Evolutionary conservation across 1,140 invertebrate species (phyloP).

Genomic region (Heliconius melpomene): DNA sequence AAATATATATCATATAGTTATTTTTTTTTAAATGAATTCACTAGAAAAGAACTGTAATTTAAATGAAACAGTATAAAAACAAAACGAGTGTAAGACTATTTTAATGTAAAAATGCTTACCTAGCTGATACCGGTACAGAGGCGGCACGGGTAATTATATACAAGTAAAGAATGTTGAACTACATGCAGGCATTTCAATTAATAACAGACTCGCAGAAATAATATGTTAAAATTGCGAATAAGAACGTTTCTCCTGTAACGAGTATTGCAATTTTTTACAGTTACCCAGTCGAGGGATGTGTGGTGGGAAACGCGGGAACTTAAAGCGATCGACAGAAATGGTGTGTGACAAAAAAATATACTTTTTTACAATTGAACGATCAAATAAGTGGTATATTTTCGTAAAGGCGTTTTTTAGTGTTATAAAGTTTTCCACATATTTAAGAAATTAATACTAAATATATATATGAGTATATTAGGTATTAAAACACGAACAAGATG

Average conservation of each 20-base stretch:
- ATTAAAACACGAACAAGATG: neutral
- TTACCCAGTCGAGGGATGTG: constrained; percentile 58
- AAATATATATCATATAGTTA: too few relatives aligned
- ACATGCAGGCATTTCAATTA: constrained; percentile 55
- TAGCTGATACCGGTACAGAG: constrained; percentile 41
- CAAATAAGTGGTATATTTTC: neutral
- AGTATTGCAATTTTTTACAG: constrained; percentile 57
- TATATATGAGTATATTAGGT: neutral
- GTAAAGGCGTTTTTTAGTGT: neutral
- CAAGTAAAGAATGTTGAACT: constrained; percentile 48
- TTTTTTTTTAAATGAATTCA: too few relatives aligned
- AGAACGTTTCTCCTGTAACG: constrained; percentile 41
- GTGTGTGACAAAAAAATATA: neutral
- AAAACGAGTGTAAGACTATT: constrained; percentile 34
- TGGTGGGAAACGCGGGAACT: constrained; percentile 44
- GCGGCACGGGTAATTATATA: constrained; percentile 44
- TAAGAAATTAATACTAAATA: too few relatives aligned
- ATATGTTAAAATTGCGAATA: constrained; percentile 41
- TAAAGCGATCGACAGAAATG: constrained; percentile 54
- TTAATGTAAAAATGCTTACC: constrained; percentile 31
- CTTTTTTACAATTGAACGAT: neutral
- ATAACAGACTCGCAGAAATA: constrained; percentile 54
- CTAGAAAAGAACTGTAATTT: neutral
- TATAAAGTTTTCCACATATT: neutral
- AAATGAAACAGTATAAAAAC: constrained; percentile 2